These are phyloP conservation scores for Cryptus armator DNA, from an alignment of 2,888 invertebrate genomes.

Conservation along the genomic window DNA sequence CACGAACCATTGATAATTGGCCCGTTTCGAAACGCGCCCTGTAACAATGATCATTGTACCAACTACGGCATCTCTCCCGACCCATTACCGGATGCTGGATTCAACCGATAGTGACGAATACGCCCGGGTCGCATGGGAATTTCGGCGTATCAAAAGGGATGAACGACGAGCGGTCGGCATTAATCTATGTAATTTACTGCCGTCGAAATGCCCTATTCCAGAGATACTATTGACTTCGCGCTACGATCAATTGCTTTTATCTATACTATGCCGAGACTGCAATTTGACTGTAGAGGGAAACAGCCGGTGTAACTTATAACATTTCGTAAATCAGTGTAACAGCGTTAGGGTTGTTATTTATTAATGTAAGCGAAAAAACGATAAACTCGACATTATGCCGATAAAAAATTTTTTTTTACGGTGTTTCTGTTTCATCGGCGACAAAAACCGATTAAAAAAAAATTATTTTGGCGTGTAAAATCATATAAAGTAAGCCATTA, in stretches of 20 bases:
- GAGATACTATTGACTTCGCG: conserved; percentile 22
- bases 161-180: conserved; percentile 32
- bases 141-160: conserved; percentile 35
- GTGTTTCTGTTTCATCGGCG: too few species aligned
- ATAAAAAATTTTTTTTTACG: too few species aligned
- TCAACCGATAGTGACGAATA: conserved; percentile 50
- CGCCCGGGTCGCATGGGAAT: conserved; percentile 19
- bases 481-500: not conserved
- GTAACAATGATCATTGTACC: conserved; percentile 43
- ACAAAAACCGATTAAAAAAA: too few species aligned
- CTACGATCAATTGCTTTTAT: conserved; percentile 55
- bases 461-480: too few species aligned
- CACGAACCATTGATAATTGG: conserved; percentile 50
- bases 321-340: not conserved
- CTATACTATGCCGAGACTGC: conserved; percentile 26
- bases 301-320: not conserved
- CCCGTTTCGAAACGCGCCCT: conserved; percentile 25
- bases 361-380: not conserved
- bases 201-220: conserved; percentile 43
- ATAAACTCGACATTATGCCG: not conserved
- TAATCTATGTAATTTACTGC: conserved; percentile 63
- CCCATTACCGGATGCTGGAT: conserved; percentile 42
- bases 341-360: not conserved
- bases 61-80: conserved; percentile 8
- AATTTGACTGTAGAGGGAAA: conserved; percentile 25